Conservation (phyloP, 2,113 vertebrate genomes). For the Pycnonotus jocosus region DNA sequence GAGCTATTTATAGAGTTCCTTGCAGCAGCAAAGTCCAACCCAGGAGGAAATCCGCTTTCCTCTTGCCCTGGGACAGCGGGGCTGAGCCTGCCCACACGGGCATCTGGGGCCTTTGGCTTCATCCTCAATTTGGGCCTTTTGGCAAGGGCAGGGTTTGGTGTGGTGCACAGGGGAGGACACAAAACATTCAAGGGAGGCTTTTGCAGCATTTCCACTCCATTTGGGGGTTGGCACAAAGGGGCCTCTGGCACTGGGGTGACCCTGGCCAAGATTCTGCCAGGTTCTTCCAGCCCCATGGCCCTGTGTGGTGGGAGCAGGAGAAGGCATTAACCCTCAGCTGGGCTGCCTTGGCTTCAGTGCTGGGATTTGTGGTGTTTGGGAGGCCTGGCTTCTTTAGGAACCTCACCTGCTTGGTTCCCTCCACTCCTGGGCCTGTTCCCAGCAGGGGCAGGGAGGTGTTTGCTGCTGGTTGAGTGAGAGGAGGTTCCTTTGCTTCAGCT, state of each 20-base stretch:
- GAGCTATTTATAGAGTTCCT: background rate
- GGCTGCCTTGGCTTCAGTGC: background rate
- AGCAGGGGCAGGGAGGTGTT: background rate
- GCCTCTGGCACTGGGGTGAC: background rate
- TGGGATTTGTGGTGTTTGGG: background rate
- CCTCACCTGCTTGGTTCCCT: background rate
- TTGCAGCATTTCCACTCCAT: background rate
- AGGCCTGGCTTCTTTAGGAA: background rate
- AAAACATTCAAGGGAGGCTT: background rate
- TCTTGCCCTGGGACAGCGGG: background rate
- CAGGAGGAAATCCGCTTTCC: background rate
- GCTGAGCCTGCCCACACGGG: background rate
- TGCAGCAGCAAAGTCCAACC: background rate
- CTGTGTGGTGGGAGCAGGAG: background rate
- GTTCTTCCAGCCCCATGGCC: background rate
- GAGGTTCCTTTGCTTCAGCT: background rate
- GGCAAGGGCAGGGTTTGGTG: background rate
- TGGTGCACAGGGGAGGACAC: background rate
- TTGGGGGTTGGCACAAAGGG: background rate
- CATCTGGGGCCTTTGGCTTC: background rate
- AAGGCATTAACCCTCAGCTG: background rate
- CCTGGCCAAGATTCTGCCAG: background rate
- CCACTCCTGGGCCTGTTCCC: background rate
- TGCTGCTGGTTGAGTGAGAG: fast-evolving
- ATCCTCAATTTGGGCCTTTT: background rate